These are phyloP conservation scores for Athene noctua DNA, from an alignment of 2,113 vertebrate species.

Conservation along the genomic window DNA sequence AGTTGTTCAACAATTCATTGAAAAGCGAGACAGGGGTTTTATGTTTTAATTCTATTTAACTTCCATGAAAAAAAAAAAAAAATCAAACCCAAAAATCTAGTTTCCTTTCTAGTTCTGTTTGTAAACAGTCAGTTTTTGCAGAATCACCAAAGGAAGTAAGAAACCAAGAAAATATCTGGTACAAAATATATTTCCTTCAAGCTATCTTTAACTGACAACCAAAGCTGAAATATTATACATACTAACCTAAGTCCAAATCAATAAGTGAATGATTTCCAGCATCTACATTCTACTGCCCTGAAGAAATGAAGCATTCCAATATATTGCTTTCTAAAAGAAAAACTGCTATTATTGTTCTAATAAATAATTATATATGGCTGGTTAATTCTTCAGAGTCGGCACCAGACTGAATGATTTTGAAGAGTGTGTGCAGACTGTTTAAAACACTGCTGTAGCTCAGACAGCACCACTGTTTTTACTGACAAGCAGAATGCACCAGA, in stretches of 20 bases:
- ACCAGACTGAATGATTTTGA: not conserved
- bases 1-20: not conserved
- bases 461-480: not conserved
- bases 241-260: not conserved
- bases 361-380: conserved; percentile 3
- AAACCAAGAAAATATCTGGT: not conserved
- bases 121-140: not conserved
- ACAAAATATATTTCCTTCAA: not conserved
- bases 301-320: not conserved
- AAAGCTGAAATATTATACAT: not conserved
- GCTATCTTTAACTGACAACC: not conserved
- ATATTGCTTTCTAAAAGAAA: conserved; percentile 27
- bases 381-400: not conserved
- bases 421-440: not conserved
- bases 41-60: not conserved
- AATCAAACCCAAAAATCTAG: too few relatives aligned
- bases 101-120: not conserved
- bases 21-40: not conserved
- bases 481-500: not conserved
- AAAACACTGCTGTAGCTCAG: not conserved
- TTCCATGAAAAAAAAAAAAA: not conserved
- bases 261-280: conserved; percentile 24
- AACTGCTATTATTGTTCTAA: not conserved
- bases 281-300: not conserved
- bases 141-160: not conserved